These are phyloP conservation scores for Chelon auratus DNA, from an alignment of 2,797 vertebrate species.

Conservation along the genomic window DNA sequence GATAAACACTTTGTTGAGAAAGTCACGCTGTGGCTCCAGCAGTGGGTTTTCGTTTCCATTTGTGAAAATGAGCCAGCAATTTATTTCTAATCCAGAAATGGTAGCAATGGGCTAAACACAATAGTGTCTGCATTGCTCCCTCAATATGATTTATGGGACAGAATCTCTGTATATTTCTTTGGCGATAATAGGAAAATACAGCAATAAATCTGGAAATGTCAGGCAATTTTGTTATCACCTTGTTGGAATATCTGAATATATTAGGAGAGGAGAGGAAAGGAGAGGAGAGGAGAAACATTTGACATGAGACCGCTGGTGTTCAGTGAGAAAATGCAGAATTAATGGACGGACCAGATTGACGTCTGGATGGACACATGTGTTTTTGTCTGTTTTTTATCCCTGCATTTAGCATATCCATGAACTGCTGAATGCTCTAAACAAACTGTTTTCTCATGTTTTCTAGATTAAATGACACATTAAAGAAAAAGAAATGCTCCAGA, in stretches of 20 bases:
- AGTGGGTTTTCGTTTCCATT: slow-evolving; percentile 83
- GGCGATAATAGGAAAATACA: slow-evolving; percentile 87
- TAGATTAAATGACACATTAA: slow-evolving; percentile 1
- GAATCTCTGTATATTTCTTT: slow-evolving; percentile 86
- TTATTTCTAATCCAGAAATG: slow-evolving; percentile 86
- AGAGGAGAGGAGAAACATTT: slow-evolving; percentile 40
- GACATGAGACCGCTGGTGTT: slow-evolving; percentile 27
- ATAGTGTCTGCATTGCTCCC: slow-evolving; percentile 77
- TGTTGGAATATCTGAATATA: slow-evolving; percentile 86
- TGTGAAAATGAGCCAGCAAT: slow-evolving; percentile 85
- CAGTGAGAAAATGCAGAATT: slow-evolving; percentile 4
- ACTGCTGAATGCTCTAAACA: not conserved
- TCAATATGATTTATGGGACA: slow-evolving; percentile 86
- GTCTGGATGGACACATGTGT: not conserved
- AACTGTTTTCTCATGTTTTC: slow-evolving; percentile 3
- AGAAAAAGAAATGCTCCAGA: not conserved
- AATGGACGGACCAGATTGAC: too few relatives aligned
- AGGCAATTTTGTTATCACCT: slow-evolving; percentile 88
- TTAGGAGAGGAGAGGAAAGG: slow-evolving; percentile 64
- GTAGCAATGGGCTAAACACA: slow-evolving; percentile 79
- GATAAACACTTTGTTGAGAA: slow-evolving; percentile 80
- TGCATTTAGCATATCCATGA: slow-evolving; percentile 1
- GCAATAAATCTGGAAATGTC: slow-evolving; percentile 90
- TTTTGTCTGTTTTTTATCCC: not conserved
- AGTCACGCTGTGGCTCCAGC: slow-evolving; percentile 70